Base-by-base conservation (phyloP, 2,113 vertebrate species). In the Megaleporinus macrocephalus region DNA sequence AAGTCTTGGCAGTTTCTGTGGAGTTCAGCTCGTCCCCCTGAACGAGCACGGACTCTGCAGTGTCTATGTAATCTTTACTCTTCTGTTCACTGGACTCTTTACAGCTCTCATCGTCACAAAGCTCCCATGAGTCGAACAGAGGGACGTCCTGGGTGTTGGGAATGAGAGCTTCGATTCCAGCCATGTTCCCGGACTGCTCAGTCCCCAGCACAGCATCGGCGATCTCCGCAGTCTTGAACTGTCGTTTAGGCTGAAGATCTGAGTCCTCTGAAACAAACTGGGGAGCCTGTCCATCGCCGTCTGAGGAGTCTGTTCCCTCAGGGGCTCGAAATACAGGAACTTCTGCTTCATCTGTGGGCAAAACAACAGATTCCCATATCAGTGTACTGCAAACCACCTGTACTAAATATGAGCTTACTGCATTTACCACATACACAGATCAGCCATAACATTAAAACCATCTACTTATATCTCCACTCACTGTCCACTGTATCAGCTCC, bases 1-100 rank as follows among this genome's bases (percentile, higher is more conserved):
- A 96, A 0, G 93, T 92, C 83, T 94, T 98, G 22, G 93, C 77
- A 5, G 92, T 79, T 24, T 97, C 97, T 0, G 96, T 98, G 83
- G 86, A 51, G 63, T 98, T 98, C 22, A 93, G 77, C 15, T 96
- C 95, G 24, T 96, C 95, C 0, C 84, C 1, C 0, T 90, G 59
- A 0, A 73, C 29, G 0, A 83, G 71, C 10, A 93, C 53, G 6
- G 53, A 6, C 0, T 55, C 71, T 24, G 0, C 87, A 91, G 0
- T 92, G 90, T 5, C 91, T 11, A 10, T 11, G 9, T 44, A 10
- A 4, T 44, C 41, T 44, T 44, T 44, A 44, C 9, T 44, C 41
- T 44, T 44, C 85, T 36, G 94, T 94, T 14, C 47, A 72, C 49
- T 24, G 16, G 89, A 70, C 20, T 20, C 59, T 80, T 10, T 59